A percentile compares a stretch with the other conserved stretches of the same genome.
Conservation (phyloP, 2,797 vertebrate species). For the Phylloscopus collybita region DNA sequence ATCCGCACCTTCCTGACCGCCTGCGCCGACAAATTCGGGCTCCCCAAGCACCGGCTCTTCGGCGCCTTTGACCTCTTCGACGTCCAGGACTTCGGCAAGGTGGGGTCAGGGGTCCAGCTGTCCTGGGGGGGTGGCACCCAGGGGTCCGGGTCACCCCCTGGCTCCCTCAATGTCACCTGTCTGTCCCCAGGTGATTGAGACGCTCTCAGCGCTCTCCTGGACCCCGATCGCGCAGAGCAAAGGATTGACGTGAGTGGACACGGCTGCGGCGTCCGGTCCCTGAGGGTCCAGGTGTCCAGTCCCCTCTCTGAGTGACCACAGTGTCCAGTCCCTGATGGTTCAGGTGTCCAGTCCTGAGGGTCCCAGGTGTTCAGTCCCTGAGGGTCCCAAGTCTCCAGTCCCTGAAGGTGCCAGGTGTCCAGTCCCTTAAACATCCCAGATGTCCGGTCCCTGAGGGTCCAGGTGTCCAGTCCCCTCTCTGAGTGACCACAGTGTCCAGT, state of each 20-base stretch:
- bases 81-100: conserved; percentile 28
- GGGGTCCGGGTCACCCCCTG: fast-evolving
- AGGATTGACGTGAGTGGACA: conserved; percentile 1
- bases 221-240: conserved; percentile 33
- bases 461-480: no score
- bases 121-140: fast-evolving
- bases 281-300: no score
- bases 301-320: not conserved
- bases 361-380: not conserved
- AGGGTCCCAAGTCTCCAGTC: no score
- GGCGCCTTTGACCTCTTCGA: conserved; percentile 51
- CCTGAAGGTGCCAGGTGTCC: no score
- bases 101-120: not conserved
- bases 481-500: no score
- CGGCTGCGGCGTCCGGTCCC: fast-evolving
- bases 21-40: not conserved
- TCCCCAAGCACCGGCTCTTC: conserved; percentile 34
- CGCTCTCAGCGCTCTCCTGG: conserved; percentile 34
- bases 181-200: conserved; percentile 20
- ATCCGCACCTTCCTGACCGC: conserved; percentile 39
- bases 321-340: not conserved
- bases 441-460: no score
- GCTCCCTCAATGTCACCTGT: fast-evolving
- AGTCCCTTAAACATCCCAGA: no score
- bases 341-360: no score